Evolutionary conservation across 1,140 invertebrate species (phyloP), one percentile per base, ranked within the genome.

Genomic region (Drosophila dunni): DNA sequence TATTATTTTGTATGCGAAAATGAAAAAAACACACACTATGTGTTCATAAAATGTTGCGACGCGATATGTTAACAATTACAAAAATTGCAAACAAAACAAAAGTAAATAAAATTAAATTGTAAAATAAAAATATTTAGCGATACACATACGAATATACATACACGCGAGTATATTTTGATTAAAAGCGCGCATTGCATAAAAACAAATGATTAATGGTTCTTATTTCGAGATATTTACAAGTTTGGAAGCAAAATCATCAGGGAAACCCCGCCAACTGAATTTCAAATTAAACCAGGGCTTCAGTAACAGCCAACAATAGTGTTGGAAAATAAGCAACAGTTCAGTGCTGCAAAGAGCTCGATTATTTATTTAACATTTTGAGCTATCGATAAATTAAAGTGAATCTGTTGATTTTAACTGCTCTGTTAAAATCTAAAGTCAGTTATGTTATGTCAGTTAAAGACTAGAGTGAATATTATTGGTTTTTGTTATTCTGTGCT

Each of bases 41-140:
- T 88, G 83, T 88, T 86, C 83, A 86, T 68, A 58, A 67, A 79
- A 79, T 58, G 71, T 88, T 88, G 79, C 79, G 69, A 72, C 67
- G 72, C 75, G 53, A 66, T 74, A 75, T 77, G 78, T 75, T 83
- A 68, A 66, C 64, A 63, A 79, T 53, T 74, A 88, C 71, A 77
- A 77, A 64, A 38, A 64, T 17, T 53, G 38, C 60, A 88, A 78
- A 63, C 74, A 78, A 76, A 54, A 10, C 0, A 69, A 75, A 75
- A 45, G 17, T 46, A 44, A 75, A 60, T 53, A 75, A 65, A 75
- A 78, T 79, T 78, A 76, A 88, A 88, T 51, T 86, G 83, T 86
- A 86, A 86, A 86, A 86, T 86, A 86, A 72, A 85, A 81, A 73
- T 88, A 69, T 83, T 79, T 86, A 86, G 82, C 83, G 65, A 88